Conservation (phyloP, 2,888 invertebrate genomes). For the Amiota communis region DNA sequence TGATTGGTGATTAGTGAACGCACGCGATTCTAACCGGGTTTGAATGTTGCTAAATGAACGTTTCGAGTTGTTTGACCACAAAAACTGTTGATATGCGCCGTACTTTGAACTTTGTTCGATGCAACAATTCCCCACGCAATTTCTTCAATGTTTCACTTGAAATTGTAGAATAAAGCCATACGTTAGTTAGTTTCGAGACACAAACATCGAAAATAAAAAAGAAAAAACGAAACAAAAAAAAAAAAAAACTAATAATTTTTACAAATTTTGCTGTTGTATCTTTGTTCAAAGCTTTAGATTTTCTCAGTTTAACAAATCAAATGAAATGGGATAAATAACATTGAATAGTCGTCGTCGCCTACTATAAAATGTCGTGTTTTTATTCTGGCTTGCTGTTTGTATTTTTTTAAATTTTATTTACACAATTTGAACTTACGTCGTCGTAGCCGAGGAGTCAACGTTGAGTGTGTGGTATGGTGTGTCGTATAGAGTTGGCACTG, state of each 20-base stretch:
- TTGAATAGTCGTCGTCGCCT: background rate
- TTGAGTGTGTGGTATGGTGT: too few species aligned
- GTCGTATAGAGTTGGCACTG: too few species aligned
- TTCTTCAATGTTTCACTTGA: too few species aligned
- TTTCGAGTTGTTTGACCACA: background rate
- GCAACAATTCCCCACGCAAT: too few species aligned
- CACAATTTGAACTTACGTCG: background rate
- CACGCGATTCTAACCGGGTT: background rate
- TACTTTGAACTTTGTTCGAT: slow-evolving; percentile 8
- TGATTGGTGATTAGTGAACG: background rate
- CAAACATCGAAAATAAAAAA: too few species aligned
- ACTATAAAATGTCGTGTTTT: background rate
- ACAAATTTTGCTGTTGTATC: background rate
- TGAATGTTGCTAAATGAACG: background rate
- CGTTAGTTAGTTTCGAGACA: too few species aligned
- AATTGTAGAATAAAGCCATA: too few species aligned
- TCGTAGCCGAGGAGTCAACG: background rate
- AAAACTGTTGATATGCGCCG: background rate
- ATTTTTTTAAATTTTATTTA: background rate
- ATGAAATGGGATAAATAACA: too few species aligned
- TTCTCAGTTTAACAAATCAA: too few species aligned
- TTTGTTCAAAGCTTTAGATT: background rate
- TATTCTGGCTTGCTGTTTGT: background rate
- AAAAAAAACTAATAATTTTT: too few species aligned
- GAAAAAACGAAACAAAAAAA: background rate